Conservation (phyloP, 2,113 vertebrate species). For the Octodon degus region DNA sequence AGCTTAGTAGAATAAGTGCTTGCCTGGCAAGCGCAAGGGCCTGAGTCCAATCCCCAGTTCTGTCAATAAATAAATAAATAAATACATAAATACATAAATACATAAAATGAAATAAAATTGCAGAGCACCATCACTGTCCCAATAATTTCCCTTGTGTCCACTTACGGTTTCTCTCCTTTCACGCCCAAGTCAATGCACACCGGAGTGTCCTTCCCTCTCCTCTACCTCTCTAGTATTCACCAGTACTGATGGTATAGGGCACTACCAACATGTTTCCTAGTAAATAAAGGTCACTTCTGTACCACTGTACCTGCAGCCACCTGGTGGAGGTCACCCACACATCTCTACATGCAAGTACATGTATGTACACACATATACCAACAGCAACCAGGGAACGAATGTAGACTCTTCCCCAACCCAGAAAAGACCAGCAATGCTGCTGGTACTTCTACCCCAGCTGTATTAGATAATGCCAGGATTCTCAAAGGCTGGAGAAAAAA, state of each 20-base stretch:
- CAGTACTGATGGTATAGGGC: rapidly evolving
- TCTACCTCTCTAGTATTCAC: neutral
- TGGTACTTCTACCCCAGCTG: neutral
- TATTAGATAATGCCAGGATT: neutral
- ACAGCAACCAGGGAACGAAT: neutral
- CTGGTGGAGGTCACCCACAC: neutral
- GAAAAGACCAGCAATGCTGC: neutral
- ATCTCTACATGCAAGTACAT: too few relatives aligned
- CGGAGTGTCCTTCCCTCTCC: neutral
- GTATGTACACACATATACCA: neutral
- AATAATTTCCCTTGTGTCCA: neutral
- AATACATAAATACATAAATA: too few relatives aligned
- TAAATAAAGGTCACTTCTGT: too few relatives aligned
- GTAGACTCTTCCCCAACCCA: neutral
- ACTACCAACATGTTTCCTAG: neutral
- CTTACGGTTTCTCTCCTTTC: neutral
- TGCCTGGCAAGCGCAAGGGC: too few relatives aligned
- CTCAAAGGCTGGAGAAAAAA: neutral
- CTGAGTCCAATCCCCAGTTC: too few relatives aligned
- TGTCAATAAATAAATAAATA: too few relatives aligned
- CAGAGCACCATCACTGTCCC: neutral
- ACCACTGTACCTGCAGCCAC: neutral
- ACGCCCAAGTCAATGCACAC: neutral
- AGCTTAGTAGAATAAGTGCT: too few relatives aligned
- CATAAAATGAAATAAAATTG: neutral